Conservation (phyloP, 2,113 vertebrate genomes). For the Notiomystis cincta region DNA sequence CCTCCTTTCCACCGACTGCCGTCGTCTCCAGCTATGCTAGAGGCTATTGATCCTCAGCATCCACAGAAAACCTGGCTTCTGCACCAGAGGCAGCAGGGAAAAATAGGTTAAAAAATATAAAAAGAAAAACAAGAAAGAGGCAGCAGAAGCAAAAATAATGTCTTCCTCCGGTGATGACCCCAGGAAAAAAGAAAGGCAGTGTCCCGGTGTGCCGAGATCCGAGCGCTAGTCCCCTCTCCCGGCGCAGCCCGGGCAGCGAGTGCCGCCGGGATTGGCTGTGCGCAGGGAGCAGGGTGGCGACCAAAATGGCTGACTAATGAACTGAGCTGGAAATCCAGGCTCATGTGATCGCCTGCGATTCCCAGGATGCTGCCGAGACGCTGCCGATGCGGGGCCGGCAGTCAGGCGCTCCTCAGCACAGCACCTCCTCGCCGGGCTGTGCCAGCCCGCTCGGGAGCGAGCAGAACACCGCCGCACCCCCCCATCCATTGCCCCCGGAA, state of each 20-base stretch:
- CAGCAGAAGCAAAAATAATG: neutral
- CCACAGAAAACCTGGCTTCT: conserved; percentile 15
- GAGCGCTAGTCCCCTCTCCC: conserved; percentile 50
- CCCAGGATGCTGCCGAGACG: conserved; percentile 75
- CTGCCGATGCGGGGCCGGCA: conserved; percentile 72
- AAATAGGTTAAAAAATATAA: neutral
- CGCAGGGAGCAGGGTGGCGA: conserved; percentile 88
- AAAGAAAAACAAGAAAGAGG: neutral
- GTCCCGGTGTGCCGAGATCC: conserved; percentile 29
- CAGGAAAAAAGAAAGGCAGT: neutral
- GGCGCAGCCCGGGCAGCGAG: conserved; percentile 50
- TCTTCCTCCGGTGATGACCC: neutral
- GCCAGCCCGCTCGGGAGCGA: conserved; percentile 35
- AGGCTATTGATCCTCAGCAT: conserved; percentile 34
- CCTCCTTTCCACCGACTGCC: neutral
- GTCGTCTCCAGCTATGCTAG: conserved; percentile 18
- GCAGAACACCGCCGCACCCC: neutral
- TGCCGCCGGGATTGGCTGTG: conserved; percentile 79
- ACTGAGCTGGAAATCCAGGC: conserved; percentile 76
- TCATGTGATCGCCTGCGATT: conserved; percentile 90
- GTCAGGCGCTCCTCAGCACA: conserved; percentile 38
- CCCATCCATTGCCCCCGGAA: neutral
- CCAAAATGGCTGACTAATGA: conserved; percentile 97
- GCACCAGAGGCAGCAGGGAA: neutral
- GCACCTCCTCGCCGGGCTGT: conserved; percentile 49